Base-by-base conservation (phyloP, 2,113 vertebrate species). In the Motacilla tschutschensis region DNA sequence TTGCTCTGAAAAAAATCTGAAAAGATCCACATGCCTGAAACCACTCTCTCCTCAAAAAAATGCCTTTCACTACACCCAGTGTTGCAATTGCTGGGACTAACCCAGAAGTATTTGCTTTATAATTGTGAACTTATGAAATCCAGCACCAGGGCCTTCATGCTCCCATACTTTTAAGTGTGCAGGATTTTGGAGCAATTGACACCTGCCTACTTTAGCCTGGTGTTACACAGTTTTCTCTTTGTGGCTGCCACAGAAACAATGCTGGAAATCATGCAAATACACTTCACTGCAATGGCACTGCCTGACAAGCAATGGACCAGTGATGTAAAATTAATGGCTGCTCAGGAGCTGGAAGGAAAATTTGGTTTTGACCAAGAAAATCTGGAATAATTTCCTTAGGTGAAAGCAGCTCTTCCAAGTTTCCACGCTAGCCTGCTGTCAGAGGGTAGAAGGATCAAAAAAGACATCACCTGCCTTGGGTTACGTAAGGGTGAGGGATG, bases 401-500 rank as follows among this genome's bases (percentile, higher is more conserved):
- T 59, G 38, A 69, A 80, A 87, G 47, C 31, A 73, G 14, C 31
- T 66, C 44, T 62, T 48, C 25, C 64, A 84, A 36, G 22, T 53
- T 67, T 67, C 67, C 66, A 59, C 0, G 1, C 55, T 8, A 55
- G 78, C 51, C 47, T 84, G 66, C 41, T 59, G 2, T 20, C n/a
- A 62, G 58, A 76, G 77, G 69, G 77, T 53, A 31, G 35, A 40
- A 24, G 50, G 77, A 89, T 94, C 70, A 44, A 79, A 44, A 79
- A 83, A 91, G 74, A 46, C 78, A 87, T 58, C 50, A 79, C 24
- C 55, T 82, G 64, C 79, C 86, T 87, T 81, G 79, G 64, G 51
- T 94, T 94, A 91, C 83, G 25, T 25, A 18, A 72, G 71, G 50
- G 60, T 91, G 73, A 83, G 91, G 92, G 90, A 90, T 87, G 82